These are phyloP conservation scores for Cydia strobilella DNA, from an alignment of 1,140 invertebrate species.

Conservation along the genomic window DNA sequence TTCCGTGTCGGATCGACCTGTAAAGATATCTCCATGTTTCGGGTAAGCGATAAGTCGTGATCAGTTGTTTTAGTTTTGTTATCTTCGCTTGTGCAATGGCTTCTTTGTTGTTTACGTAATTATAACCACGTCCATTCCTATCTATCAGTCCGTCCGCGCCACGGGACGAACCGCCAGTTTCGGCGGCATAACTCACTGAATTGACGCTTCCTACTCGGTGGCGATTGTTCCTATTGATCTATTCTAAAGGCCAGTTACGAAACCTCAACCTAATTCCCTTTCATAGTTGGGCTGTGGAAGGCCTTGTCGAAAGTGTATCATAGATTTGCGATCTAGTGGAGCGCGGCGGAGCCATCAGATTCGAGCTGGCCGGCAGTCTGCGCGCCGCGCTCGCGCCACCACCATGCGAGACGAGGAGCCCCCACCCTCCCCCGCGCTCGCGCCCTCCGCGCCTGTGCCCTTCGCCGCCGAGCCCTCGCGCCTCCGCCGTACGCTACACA, in stretches of 20 bases:
- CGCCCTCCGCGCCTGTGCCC: conserved; percentile 33
- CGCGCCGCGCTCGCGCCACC: conserved; percentile 54
- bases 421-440: conserved; percentile 44
- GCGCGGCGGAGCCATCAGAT: neutral
- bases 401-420: conserved; percentile 61
- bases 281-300: conserved; percentile 35
- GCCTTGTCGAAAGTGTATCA: conserved; percentile 61
- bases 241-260: conserved; percentile 25
- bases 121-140: conserved; percentile 1
- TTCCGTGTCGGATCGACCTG: conserved; percentile 12
- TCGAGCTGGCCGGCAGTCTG: conserved; percentile 53
- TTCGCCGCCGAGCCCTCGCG: conserved; percentile 47
- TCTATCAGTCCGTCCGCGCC: conserved; percentile 19
- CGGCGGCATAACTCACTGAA: conserved; percentile 12
- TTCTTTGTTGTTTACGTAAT: conserved; percentile 21
- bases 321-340: conserved; percentile 48
- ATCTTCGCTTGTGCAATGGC: conserved; percentile 20
- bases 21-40: conserved; percentile 26
- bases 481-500: conserved; percentile 66
- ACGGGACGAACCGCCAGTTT: conserved; percentile 16
- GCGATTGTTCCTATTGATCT: conserved; percentile 22
- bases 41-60: conserved; percentile 20
- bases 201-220: conserved; percentile 31
- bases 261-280: conserved; percentile 37
- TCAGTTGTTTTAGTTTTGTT: conserved; percentile 25